Percentiles rank a stretch among this genome's conserved stretches.
Conservation (phyloP, 2,888 invertebrate genomes). For the Ochropleura leucogaster region DNA sequence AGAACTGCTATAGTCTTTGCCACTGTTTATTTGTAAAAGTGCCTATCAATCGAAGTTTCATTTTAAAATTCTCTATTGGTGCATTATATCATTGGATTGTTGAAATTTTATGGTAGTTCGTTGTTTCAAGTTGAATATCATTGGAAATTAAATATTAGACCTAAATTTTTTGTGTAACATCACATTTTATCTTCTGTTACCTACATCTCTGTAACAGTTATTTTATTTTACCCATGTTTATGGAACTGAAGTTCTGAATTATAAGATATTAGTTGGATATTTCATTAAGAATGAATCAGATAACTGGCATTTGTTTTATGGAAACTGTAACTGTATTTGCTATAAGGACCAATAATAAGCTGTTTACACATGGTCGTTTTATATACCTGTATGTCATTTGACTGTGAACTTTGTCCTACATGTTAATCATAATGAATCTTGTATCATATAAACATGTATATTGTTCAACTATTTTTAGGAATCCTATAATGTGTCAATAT, state of each 20-base stretch:
- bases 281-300: constrained; percentile 64
- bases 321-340: constrained; percentile 74
- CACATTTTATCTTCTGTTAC: constrained; percentile 58
- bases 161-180: constrained; percentile 53
- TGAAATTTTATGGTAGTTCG: constrained; percentile 57
- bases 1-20: constrained; percentile 76
- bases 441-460: constrained; percentile 89
- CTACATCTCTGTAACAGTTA: constrained; percentile 44
- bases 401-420: constrained; percentile 77
- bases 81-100: constrained; percentile 68
- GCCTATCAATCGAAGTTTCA: constrained; percentile 75
- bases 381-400: constrained; percentile 79
- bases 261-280: constrained; percentile 79
- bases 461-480: constrained; percentile 88
- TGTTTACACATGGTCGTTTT: constrained; percentile 79
- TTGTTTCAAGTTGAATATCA: constrained; percentile 57
- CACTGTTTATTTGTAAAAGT: constrained; percentile 80
- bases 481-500: constrained; percentile 88
- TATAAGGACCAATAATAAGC: constrained; percentile 84
- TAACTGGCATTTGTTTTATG: constrained; percentile 67
- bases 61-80: constrained; percentile 70
- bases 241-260: constrained; percentile 65
- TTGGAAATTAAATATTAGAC: constrained; percentile 47
- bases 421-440: constrained; percentile 83
- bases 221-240: constrained; percentile 55